Evolutionary conservation across 2,888 invertebrate genomes (phyloP), one percentile per base, ranked within the genome.

Genomic region (Polydrusus pterygomalis): DNA sequence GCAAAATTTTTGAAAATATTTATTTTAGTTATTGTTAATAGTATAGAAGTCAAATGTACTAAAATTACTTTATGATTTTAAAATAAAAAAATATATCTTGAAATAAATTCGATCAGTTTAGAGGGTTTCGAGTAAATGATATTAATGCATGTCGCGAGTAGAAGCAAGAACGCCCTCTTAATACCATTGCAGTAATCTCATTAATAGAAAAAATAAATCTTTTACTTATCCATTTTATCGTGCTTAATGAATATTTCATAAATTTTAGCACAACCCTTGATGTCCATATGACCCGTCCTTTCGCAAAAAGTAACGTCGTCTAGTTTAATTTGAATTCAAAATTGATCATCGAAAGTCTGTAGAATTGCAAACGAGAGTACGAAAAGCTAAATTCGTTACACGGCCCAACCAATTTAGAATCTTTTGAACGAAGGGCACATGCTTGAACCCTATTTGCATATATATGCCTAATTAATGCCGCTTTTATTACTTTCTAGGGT

Each of bases 311-410:
- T 64, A n/a, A 45, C 64, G 15, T 34, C 17, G 47, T 47, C 64
- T n/a, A 40, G 40, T 54, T 65, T 51, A 54, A 54, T 68, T 68
- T 68, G 40, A 68, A 68, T 68, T 54, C 68, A 40, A 54, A 68
- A 68, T 68, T 68, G 68, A 68, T 68, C 68, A 54, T 68, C 68
- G 43, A 68, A 68, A 54, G 54, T 54, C 40, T 51, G 54, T 5
- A 34, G 10, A 51, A 15, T 54, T 15, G 8, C 67, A 30, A 43
- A n/a, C 43, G 25, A 40, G 15, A n/a, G 47, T 43, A 45, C 17
- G 47, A 64, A 54, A 40, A 54, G 51, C 40, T 18, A 51, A 68
- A 68, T 70, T 60, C 70, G 25, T 56, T 45, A 60, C 60, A 70
- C 64, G 45, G 17, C 64, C 49, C 45, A 17, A n/a, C 64, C 64